Base-by-base conservation (phyloP, 2,888 invertebrate genomes). In the Sesamia inferens region DNA sequence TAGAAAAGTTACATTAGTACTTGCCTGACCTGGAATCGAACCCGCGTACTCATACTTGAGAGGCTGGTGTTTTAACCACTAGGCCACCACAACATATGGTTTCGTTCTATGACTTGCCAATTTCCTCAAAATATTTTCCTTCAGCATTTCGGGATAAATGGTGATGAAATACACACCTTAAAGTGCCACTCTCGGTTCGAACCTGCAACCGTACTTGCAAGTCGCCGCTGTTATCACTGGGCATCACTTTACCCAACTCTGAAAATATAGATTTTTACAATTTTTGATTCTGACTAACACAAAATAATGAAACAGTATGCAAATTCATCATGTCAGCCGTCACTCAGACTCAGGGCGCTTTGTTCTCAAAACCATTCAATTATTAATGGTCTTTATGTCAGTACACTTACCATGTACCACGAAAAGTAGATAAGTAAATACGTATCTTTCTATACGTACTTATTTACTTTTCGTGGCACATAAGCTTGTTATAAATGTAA, bases 271-370 rank as follows among this genome's bases (percentile, higher is more conserved):
- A 22, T 1, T 55, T 54, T 47, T 31, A 14, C 11, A 47, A 11
- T 44, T 39, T 62, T 62, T 14, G 42, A 31, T 74, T 62, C 68
- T 2, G 13, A 64, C 13, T 42, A 64, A n/a, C 42, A 24, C n/a
- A n/a, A 24, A 22, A 47, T 61, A 77, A 76, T 76, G 22, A 71
- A 48, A 55, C 54, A 55, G 42, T 55, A 51, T 16, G 24, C 54
- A 64, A 54, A 64, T 39, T 69, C 59, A 24, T n/a, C 16, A 24
- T 77, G 77, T 71, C 76, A 65, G 16, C 42, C 0, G 47, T 47
- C 76, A 68, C n/a, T 70, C 59, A 76, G 24, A 31, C 31, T 31
- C 39, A 39, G 39, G 22, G 22, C 16, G 54, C n/a, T 55, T 10
- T 8, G n/a, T 76, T 76, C 54, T 61, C 14, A 14, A 64, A 48